Evolutionary conservation across 2,113 vertebrate species (phyloP), one percentile per base, ranked within the genome.

Genomic region (Sus scrofa): DNA sequence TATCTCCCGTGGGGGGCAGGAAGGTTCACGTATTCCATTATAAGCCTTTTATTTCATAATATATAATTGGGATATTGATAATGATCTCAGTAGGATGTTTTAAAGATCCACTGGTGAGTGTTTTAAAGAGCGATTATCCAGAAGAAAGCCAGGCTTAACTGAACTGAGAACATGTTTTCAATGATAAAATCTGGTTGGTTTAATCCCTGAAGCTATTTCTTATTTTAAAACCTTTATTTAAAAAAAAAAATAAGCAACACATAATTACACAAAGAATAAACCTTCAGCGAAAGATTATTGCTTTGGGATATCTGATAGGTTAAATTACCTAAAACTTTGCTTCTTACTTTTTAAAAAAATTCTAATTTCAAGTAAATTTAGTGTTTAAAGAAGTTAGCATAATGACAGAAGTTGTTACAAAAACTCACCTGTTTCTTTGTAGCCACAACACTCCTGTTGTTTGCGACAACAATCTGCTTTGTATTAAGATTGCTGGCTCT

Each of bases 351-450:
- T 44, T 44, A 44, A 44, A 44, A 44, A 44, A 44, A 75, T 52
- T 83, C 30, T 71, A 54, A 32, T 74, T 96, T 93, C 82, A n/a
- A 75, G 37, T 73, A 2, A 97, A 96, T 18, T 37, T 16, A 60
- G 26, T 89, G 19, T 12, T 97, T 87, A 88, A 89, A 92, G 70
- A 90, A 34, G 2, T 88, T 62, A 97, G 94, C 50, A 24, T 86
- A 34, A 37, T 67, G 37, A 81, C 20, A 89, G 52, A 75, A 44
- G 5, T 3, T 73, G 3, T 77, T 87, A 92, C 30, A 32, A 95
- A 91, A 96, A 73, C 12, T 75, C 7, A 60, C 19, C 22, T 54
- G 7, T 75, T 89, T 84, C 7, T 24, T 16, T 71, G 60, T 60
- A 18, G 77, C 26, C 10, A 63, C 26, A 63, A n/a, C 4, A 84